phyloP scores from a whole-genome alignment of 92 coral and sea anemone genomes.

The Porites divaricata region DNA sequence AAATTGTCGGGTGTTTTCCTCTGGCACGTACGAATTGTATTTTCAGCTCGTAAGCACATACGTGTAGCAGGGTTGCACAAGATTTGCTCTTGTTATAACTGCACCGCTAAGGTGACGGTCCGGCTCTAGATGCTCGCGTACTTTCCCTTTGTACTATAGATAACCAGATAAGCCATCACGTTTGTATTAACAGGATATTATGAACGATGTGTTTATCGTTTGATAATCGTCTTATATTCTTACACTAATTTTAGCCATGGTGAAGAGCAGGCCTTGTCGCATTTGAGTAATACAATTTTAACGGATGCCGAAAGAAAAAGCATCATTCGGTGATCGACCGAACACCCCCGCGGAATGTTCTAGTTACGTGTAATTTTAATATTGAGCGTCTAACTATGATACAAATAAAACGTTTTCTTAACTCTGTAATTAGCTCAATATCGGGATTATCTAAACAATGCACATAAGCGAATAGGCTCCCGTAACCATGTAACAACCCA shows the following conservation, averaged over 20 bases:
- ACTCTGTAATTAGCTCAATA: conserved; percentile 5
- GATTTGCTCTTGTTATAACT: background rate
- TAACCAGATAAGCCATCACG: background rate
- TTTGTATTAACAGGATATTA: background rate
- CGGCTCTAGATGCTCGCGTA: background rate
- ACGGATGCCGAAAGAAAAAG: background rate
- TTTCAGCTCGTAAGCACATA: too few relatives aligned
- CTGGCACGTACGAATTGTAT: background rate
- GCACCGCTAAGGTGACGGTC: background rate
- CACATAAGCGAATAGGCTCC: background rate
- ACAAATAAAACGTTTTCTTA: background rate
- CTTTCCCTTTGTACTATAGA: background rate
- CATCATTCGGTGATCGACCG: background rate
- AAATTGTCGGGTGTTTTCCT: background rate
- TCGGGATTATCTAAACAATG: background rate
- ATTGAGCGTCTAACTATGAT: conserved; percentile 2
- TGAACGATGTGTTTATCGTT: background rate
- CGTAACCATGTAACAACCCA: background rate
- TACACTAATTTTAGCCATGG: background rate
- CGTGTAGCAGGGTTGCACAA: too few relatives aligned
- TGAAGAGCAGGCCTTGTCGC: background rate
- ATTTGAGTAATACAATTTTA: background rate
- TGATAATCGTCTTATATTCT: conserved; percentile 12
- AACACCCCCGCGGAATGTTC: background rate
- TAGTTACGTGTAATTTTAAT: background rate